Base-by-base conservation (phyloP, 2,797 vertebrate genomes). In the Choloepus didactylus region DNA sequence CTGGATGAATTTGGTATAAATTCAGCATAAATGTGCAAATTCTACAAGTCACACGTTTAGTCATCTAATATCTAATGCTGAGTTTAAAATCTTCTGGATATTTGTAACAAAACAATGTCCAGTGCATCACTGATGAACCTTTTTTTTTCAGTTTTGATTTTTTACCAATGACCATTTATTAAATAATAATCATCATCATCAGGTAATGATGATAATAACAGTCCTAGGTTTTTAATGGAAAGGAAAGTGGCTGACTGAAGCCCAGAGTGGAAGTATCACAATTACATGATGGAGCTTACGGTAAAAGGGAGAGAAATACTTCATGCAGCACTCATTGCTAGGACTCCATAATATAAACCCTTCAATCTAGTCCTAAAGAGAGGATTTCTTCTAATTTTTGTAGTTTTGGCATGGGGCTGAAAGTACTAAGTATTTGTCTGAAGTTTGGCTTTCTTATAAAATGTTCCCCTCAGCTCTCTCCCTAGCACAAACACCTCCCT, bases 401-500 rank as follows among this genome's bases (percentile, higher is more conserved):
- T 27, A 75, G 69, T 87, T 67, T 44, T 77, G 85, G n/a, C 51
- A 38, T 69, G 11, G 16, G 44, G 35, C 16, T 82, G 31, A 87
- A 72, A 73, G 56, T 60, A 66, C 29, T 49, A 66, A 89, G 41
- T 35, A 66, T 3, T 51, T 88, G 77, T 60, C 19, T 72, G 15
- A 94, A 88, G 51, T 67, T 31, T 77, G 67, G 75, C 80, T 95
- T 73, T 84, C 87, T 93, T 86, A 83, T 14, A 82, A 62, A 72
- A 31, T 56, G 2, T 70, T 44, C 69, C 87, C 93, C 82, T 49
- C 19, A n/a, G 21, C n/a, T 79, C 29, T 91, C 41, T 94, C 64
- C 18, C 27, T 27, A 31, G 64, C 66, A 51, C 29, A 82, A 75
- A 82, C 6, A 29, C 5, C 84, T 59, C 23, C 7, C 25, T 72